Evolutionary conservation across 2,888 invertebrate genomes (phyloP).

Genomic region (Celastrina argiolus): DNA sequence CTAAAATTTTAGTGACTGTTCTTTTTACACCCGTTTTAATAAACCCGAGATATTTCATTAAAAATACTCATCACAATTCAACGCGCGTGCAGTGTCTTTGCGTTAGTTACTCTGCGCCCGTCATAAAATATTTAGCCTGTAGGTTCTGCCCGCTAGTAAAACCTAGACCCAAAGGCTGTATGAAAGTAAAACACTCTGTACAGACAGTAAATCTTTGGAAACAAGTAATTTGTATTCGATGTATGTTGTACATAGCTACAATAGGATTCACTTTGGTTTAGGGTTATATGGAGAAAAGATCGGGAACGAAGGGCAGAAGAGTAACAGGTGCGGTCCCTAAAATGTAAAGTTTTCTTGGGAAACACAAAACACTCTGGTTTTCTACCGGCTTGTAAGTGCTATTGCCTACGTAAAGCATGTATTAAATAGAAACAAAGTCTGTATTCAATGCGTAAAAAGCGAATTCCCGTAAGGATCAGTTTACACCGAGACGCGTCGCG

Average conservation of each 20-base stretch:
- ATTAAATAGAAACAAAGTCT: too few species aligned
- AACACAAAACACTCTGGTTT: too few species aligned
- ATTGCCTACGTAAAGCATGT: too few species aligned
- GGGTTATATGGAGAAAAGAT: neutral
- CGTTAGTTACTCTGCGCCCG: constrained; percentile 24
- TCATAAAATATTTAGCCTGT: constrained; percentile 34
- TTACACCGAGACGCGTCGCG: too few species aligned
- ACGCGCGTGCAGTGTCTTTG: constrained; percentile 18
- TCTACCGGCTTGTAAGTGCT: too few species aligned
- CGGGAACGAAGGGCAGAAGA: too few species aligned
- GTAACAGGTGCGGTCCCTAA: too few species aligned
- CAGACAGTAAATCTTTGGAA: constrained; percentile 21
- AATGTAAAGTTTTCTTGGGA: too few species aligned
- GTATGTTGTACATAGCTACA: neutral
- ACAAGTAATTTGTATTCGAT: neutral
- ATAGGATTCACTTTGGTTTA: neutral
- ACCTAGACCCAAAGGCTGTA: constrained; percentile 25
- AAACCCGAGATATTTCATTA: neutral
- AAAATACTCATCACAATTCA: neutral
- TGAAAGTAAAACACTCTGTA: constrained; percentile 24
- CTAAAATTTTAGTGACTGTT: too few species aligned
- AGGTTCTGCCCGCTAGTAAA: constrained; percentile 25
- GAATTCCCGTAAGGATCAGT: too few species aligned
- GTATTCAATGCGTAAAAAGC: too few species aligned
- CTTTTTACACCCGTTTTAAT: too few species aligned